phyloP scores from a whole-genome alignment of 2,113 vertebrate species.

The Menidia beryllina region DNA sequence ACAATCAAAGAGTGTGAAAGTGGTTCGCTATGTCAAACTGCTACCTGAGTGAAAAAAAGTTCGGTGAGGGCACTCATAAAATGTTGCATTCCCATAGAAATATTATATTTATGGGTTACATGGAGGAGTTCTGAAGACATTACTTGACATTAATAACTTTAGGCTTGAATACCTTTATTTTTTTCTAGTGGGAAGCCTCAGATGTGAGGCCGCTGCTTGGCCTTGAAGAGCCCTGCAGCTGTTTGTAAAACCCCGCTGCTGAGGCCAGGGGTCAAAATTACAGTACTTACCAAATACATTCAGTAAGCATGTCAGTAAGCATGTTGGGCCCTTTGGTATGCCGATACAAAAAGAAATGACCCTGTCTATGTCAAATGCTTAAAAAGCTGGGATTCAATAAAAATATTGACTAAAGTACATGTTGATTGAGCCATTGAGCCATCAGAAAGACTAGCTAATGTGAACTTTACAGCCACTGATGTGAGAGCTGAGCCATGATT shows the following conservation, averaged over 20 bases:
- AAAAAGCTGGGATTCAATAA: slow-evolving; percentile 47
- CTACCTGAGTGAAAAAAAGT: slow-evolving; percentile 49
- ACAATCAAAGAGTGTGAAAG: slow-evolving; percentile 45
- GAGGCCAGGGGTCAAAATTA: slow-evolving; percentile 48
- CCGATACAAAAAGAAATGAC: slow-evolving; percentile 42
- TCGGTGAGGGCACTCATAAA: slow-evolving; percentile 47
- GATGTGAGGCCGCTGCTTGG: slow-evolving; percentile 50
- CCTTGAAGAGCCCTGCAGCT: slow-evolving; percentile 70
- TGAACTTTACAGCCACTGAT: slow-evolving; percentile 11
- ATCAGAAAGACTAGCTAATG: slow-evolving; percentile 16
- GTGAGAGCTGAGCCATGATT: slow-evolving; percentile 19
- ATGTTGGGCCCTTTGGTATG: slow-evolving; percentile 44
- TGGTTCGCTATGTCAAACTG: slow-evolving; percentile 50
- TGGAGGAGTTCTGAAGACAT: slow-evolving; percentile 54
- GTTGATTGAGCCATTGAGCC: slow-evolving; percentile 16
- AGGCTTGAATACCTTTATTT: slow-evolving; percentile 49
- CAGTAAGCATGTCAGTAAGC: slow-evolving; percentile 47
- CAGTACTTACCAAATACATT: slow-evolving; percentile 51
- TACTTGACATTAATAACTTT: slow-evolving; percentile 72
- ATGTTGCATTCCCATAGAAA: slow-evolving; percentile 67
- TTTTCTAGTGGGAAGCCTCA: slow-evolving; percentile 43
- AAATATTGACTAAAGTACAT: slow-evolving; percentile 33
- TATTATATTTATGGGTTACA: slow-evolving; percentile 55
- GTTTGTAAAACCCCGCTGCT: slow-evolving; percentile 47
- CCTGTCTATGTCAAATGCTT: slow-evolving; percentile 44